A percentile compares a stretch with the other conserved stretches of the same genome.
These are phyloP conservation scores for Seriola aureovittata DNA, from an alignment of 2,113 vertebrate species.

Conservation along the genomic window DNA sequence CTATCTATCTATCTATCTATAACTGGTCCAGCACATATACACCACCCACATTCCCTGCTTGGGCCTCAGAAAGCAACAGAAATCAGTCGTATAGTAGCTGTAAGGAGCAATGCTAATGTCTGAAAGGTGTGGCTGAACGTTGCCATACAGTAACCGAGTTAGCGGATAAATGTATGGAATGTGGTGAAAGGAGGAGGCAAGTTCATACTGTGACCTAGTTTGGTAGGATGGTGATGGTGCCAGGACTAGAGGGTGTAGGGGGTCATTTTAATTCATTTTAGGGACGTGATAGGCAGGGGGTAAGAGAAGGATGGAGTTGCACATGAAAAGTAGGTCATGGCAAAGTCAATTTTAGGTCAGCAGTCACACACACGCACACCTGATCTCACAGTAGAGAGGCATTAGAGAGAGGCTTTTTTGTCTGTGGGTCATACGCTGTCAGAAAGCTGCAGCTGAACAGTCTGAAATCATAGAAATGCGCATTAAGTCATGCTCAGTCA, in stretches of 20 bases:
- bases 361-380: slow-evolving; percentile 23
- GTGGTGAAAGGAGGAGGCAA: slow-evolving; percentile 48
- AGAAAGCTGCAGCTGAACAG: slow-evolving; percentile 1
- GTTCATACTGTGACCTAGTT: slow-evolving; percentile 56
- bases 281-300: slow-evolving; percentile 17
- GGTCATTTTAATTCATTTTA: slow-evolving; percentile 55
- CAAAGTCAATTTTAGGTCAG: slow-evolving; percentile 64
- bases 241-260: slow-evolving; percentile 30
- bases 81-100: background rate
- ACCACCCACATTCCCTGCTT: background rate
- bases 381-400: slow-evolving; percentile 7
- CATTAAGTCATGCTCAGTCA: background rate
- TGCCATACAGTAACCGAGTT: slow-evolving; percentile 30
- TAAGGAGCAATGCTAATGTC: slow-evolving; percentile 1
- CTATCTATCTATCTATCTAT: too few species aligned
- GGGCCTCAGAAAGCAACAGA: background rate
- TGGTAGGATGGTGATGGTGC: slow-evolving; percentile 30
- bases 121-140: slow-evolving; percentile 42
- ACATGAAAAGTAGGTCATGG: slow-evolving; percentile 64
- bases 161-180: slow-evolving; percentile 63
- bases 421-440: background rate
- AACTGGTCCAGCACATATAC: background rate
- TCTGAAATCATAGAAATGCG: slow-evolving; percentile 1
- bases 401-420: slow-evolving; percentile 5
- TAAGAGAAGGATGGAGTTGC: background rate